phyloP scores from a whole-genome alignment of 2,113 vertebrate species.

The Kryptolebias marmoratus region DNA sequence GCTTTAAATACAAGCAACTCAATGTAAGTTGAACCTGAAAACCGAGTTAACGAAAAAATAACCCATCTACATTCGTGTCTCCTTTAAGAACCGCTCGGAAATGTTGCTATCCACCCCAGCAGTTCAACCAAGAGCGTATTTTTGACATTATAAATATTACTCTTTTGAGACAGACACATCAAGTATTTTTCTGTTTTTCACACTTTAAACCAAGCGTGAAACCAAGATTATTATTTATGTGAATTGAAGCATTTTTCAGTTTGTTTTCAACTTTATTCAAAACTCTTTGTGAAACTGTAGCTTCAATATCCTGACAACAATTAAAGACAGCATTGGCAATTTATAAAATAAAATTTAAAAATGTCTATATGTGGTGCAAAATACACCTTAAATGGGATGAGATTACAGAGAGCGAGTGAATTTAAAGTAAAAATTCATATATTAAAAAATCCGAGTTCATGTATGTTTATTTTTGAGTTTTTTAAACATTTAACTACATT shows the following conservation, averaged over 20 bases:
- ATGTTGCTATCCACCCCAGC: neutral
- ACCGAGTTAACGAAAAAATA: fast-evolving
- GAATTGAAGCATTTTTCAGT: neutral
- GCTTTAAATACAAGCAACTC: neutral
- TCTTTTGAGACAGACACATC: no score
- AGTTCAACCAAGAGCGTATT: neutral
- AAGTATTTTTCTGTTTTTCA: no score
- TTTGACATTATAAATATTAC: no score
- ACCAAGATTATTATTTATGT: neutral
- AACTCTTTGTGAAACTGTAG: no score
- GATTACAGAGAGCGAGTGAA: no score
- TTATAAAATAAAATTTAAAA: neutral
- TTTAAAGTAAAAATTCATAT: no score
- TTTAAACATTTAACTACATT: constrained; percentile 37
- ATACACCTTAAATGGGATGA: neutral
- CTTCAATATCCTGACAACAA: neutral
- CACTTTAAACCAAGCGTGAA: no score
- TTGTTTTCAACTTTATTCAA: neutral
- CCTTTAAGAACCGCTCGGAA: neutral
- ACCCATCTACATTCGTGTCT: fast-evolving
- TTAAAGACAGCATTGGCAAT: neutral
- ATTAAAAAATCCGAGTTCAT: neutral
- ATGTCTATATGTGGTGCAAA: neutral
- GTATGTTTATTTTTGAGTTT: neutral
- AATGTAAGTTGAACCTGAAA: constrained; percentile 1